A percentile compares a stretch with the other conserved stretches of the same genome.
These are phyloP conservation scores for Tipula confusa DNA, from an alignment of 2,888 invertebrate species.

Conservation along the genomic window DNA sequence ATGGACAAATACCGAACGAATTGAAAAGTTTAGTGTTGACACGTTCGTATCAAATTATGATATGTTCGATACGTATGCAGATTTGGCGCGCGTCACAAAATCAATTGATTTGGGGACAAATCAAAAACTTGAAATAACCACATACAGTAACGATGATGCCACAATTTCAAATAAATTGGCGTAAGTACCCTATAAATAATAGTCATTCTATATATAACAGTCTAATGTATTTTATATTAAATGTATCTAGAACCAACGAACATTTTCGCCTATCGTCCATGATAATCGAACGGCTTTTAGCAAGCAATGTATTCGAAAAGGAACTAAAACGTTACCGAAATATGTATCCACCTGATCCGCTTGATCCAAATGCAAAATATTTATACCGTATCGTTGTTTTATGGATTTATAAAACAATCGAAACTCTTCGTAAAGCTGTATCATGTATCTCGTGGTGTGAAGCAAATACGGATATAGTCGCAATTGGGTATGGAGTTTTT, in stretches of 20 bases:
- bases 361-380: constrained; percentile 60
- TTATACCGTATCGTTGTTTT: constrained; percentile 62
- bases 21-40: constrained; percentile 54
- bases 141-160: constrained; percentile 41
- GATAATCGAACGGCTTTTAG: constrained; percentile 66
- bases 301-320: constrained; percentile 61
- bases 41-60: constrained; percentile 73
- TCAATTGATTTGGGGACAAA: constrained; percentile 48
- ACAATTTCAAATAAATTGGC: not conserved
- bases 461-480: constrained; percentile 64
- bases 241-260: constrained; percentile 34
- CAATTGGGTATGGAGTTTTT: constrained; percentile 69
- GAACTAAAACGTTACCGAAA: constrained; percentile 69
- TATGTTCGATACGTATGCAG: constrained; percentile 67
- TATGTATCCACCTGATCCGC: constrained; percentile 57
- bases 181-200: not conserved
- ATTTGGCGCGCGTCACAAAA: constrained; percentile 45
- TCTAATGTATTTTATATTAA: not conserved
- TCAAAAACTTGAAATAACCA: constrained; percentile 47
- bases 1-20: constrained; percentile 57
- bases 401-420: constrained; percentile 60
- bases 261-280: constrained; percentile 60
- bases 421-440: constrained; percentile 56
- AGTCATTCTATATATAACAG: not conserved
- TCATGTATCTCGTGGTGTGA: constrained; percentile 63